Conservation (phyloP, 1,140 invertebrate genomes). For the Parasteatoda tepidariorum region DNA sequence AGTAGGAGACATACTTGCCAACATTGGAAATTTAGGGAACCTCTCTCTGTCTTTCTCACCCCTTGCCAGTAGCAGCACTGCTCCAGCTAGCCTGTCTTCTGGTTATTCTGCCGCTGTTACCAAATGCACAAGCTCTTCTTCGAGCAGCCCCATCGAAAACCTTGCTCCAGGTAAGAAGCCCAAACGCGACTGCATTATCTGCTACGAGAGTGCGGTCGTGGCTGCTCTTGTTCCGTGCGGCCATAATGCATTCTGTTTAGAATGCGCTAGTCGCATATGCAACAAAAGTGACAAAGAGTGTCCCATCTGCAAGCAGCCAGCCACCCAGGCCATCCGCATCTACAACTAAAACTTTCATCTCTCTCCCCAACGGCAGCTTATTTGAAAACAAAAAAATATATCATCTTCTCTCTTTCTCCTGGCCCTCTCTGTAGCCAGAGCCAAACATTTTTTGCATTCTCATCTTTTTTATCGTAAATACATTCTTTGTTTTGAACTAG, state of each 20-base stretch:
- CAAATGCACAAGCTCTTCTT: constrained; percentile 39
- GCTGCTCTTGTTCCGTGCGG: constrained; percentile 92
- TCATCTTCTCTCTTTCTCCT: constrained; percentile 16
- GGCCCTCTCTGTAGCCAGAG: constrained; percentile 24
- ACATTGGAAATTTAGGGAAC: background rate
- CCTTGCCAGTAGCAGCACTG: constrained; percentile 4
- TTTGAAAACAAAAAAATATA: no score
- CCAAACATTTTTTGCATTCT: constrained; percentile 51
- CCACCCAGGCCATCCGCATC: constrained; percentile 84
- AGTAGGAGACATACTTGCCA: constrained; percentile 4
- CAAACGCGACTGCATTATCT: constrained; percentile 83
- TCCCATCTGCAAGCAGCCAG: constrained; percentile 83
- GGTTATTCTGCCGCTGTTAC: constrained; percentile 15
- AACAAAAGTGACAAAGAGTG: constrained; percentile 72
- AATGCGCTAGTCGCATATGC: constrained; percentile 86
- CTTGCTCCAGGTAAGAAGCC: constrained; percentile 57
- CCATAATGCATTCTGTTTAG: constrained; percentile 93
- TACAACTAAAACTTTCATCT: constrained; percentile 65
- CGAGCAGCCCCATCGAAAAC: constrained; percentile 47
- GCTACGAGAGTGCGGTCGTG: constrained; percentile 86
- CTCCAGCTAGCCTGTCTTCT: background rate
- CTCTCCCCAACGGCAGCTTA: constrained; percentile 15
- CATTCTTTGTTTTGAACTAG: constrained; percentile 25
- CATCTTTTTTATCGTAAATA: constrained; percentile 38
- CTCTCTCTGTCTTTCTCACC: background rate